These are phyloP conservation scores for Lucilia cuprina DNA, from an alignment of 1,140 invertebrate genomes.

Conservation along the genomic window DNA sequence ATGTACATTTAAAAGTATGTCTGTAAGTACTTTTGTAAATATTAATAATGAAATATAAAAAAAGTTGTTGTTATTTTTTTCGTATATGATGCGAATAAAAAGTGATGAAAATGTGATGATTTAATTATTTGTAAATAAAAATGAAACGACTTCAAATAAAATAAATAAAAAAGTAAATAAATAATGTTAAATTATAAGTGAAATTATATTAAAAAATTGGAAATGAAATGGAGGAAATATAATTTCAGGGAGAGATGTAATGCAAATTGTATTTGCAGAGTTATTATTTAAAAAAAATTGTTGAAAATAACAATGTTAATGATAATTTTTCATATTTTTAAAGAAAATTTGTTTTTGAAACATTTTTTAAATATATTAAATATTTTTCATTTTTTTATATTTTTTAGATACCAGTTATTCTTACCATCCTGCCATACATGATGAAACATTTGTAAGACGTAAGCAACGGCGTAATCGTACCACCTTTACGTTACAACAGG, in stretches of 20 bases:
- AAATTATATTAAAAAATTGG: not conserved
- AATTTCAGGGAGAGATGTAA: not conserved
- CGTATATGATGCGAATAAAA: not conserved
- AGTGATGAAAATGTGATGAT: conserved; percentile 21
- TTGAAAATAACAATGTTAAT: too few relatives aligned
- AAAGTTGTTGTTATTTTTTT: not conserved
- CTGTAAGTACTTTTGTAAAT: not conserved
- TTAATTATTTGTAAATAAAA: conserved; percentile 34
- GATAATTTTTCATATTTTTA: too few relatives aligned
- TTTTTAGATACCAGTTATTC: conserved; percentile 86
- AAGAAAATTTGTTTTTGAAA: too few relatives aligned
- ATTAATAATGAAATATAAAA: not conserved
- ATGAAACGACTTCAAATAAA: not conserved
- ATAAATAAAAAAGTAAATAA: not conserved
- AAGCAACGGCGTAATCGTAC: conserved; percentile 96
- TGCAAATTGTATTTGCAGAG: not conserved
- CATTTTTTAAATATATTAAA: not conserved
- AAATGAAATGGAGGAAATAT: too few relatives aligned
- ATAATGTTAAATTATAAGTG: not conserved
- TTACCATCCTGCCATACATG: conserved; percentile 92
- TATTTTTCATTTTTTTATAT: conserved; percentile 39
- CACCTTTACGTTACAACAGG: conserved; percentile 96
- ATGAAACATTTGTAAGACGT: conserved; percentile 94
- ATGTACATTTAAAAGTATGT: not conserved
- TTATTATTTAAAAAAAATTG: too few relatives aligned